Base-by-base conservation (phyloP, 2,113 vertebrate genomes). In the Camelus dromedarius region DNA sequence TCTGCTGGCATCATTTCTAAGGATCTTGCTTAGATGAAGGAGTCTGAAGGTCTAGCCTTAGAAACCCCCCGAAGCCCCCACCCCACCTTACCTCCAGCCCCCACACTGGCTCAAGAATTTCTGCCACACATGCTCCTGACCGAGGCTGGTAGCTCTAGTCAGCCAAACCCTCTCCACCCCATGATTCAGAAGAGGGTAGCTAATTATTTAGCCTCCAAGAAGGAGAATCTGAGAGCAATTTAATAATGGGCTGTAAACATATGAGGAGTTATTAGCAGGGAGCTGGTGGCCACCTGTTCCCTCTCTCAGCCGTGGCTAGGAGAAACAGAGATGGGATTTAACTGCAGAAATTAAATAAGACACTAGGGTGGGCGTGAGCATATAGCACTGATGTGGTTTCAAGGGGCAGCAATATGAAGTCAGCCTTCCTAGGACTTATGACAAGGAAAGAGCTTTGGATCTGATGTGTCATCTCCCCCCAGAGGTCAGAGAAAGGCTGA, bases 171-270 rank as follows among this genome's bases (percentile, higher is more conserved):
- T 93, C 83, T 92, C 79, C 12, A 19, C 64, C 75, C 95, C 22
- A 8, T 95, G 83, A 95, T 96, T 97, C 96, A 93, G 89, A 97
- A 86, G 92, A 96, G 91, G 87, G 32, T 62, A 96, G 92, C 90
- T 96, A 92, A 97, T 97, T 91, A 95, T 95, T 91, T 88, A 95
- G 82, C 83, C 89, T 96, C 82, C 69, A 69, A 95, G 64, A 95
- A 93, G 83, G 93, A 97, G 89, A 95, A 91, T 95, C 93, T 81
- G 96, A 97, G 90, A 93, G 83, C 30, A 22, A 95, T 56, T 97
- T 97, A 97, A 97, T 97, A 92, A 96, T 5, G 32, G 96, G 64
- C 83, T 97, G 56, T 92, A 96, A 80, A 88, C 54, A 85, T 60
- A 46, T 76, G 93, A 93, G 83, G 82, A 62, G 81, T 76, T 82